These are phyloP conservation scores for Erythrolamprus reginae DNA, from an alignment of 2,113 vertebrate species.

Conservation along the genomic window DNA sequence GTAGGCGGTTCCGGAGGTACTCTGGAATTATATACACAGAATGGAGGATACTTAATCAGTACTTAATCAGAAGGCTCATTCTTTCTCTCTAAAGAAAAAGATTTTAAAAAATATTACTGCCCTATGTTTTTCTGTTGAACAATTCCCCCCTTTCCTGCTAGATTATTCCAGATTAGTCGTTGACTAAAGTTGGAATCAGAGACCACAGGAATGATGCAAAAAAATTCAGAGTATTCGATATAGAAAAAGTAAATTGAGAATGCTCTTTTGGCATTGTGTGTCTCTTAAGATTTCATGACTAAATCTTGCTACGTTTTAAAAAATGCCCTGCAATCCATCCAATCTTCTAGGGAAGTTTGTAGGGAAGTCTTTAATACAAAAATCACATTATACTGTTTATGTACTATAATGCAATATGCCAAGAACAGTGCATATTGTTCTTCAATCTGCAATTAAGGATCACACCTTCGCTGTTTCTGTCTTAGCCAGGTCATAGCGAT, in stretches of 20 bases:
- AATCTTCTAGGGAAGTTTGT: not conserved
- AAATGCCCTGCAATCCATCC: not conserved
- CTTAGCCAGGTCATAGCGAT: not conserved
- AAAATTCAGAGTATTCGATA: not conserved
- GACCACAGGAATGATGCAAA: not conserved
- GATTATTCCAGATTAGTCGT: not conserved
- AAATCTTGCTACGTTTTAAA: not conserved
- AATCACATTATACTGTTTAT: not conserved
- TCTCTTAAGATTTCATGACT: not conserved
- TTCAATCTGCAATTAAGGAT: not conserved
- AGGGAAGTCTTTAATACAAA: not conserved
- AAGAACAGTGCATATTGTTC: too few species aligned
- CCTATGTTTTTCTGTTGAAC: not conserved
- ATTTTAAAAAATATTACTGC: not conserved
- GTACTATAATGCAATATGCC: not conserved
- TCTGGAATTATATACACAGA: not conserved
- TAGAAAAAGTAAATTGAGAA: not conserved
- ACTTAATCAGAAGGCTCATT: not conserved
- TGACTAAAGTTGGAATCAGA: not conserved
- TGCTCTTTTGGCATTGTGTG: not conserved
- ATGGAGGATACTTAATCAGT: not conserved
- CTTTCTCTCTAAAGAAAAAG: not conserved
- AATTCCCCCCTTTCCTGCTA: not conserved
- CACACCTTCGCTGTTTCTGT: accelerated
- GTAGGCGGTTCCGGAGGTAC: too few species aligned